Evolutionary conservation across 2,888 invertebrate species (phyloP), one percentile per base, ranked within the genome.

Genomic region (Chloromyia formosa): DNA sequence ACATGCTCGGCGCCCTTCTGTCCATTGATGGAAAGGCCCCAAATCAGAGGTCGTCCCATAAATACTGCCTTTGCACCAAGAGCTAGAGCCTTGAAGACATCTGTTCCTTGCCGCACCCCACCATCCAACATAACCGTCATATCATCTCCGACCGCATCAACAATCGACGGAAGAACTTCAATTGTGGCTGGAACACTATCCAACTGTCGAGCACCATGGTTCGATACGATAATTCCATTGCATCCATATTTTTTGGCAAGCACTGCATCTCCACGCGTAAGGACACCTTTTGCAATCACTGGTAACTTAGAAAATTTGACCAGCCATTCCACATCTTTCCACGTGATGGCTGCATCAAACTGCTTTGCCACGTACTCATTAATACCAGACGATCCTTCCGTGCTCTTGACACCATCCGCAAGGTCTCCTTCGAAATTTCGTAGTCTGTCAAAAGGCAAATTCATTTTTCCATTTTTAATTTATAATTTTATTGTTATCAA

Each of bases 41-140:
- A 97, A 3, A 96, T 80, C 35, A 93, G 90, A 0, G 96, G 94
- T 72, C 96, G 88, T 0, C 96, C 97, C 27, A 96, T 86, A 82
- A 96, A 96, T 0, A 94, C 96, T 90, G 94, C 93, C 86, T 89
- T 91, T 1, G 97, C 97, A 12, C 97, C 97, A 22, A 97, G 86
- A 1, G 95, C 95, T 58, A 97, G 81, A 0, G 96, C 96, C 86
- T 96, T 97, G 79, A 95, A 92, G 12, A 96, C 90, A 84, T 97
- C 96, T 3, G 92, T 92, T 16, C 96, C 97, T 79, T 91, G 90
- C 18, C 89, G 88, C 1, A 97, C 87, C 1, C 97, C 97, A 12
- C 96, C 95, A 82, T 97, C 97, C 81, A 97, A 82, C 85, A 94
- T 96, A 7, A 97, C 88, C 80, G 95, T 93, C 18, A 92, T 86